phyloP scores from a whole-genome alignment of 2,888 invertebrate species.

The Heliconius erato region DNA sequence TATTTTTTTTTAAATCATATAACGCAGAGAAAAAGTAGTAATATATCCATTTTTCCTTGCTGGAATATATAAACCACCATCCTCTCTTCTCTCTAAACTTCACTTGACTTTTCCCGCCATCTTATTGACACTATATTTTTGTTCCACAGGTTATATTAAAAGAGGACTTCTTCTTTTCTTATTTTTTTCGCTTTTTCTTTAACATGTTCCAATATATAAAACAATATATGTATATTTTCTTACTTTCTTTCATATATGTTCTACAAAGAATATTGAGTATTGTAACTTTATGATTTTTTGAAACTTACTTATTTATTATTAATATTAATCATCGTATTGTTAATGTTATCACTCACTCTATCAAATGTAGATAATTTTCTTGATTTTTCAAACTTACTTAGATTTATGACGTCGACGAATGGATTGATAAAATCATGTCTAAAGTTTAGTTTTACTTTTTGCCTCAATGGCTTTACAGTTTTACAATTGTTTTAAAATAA shows the following conservation, averaged over 20 bases:
- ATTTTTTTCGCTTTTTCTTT: background rate
- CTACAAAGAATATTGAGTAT: too few species aligned
- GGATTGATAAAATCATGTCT: too few species aligned
- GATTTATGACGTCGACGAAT: too few species aligned
- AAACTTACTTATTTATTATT: background rate
- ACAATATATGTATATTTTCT: background rate
- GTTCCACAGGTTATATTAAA: background rate
- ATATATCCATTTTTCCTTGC: too few species aligned
- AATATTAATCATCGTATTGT: background rate
- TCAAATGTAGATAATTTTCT: background rate
- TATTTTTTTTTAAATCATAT: too few species aligned
- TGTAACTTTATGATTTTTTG: background rate
- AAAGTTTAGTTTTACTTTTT: too few species aligned
- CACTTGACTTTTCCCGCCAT: background rate
- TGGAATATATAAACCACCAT: too few species aligned
- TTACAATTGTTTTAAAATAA: too few species aligned
- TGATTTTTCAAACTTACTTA: too few species aligned
- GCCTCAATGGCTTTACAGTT: too few species aligned
- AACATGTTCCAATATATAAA: background rate
- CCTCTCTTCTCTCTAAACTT: too few species aligned
- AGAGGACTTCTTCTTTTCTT: background rate
- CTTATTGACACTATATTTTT: background rate
- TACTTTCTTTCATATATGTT: background rate
- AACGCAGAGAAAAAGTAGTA: too few species aligned
- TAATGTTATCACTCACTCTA: background rate